Base-by-base conservation (phyloP, 1,140 invertebrate species). In the Lasioglossum albipes region DNA sequence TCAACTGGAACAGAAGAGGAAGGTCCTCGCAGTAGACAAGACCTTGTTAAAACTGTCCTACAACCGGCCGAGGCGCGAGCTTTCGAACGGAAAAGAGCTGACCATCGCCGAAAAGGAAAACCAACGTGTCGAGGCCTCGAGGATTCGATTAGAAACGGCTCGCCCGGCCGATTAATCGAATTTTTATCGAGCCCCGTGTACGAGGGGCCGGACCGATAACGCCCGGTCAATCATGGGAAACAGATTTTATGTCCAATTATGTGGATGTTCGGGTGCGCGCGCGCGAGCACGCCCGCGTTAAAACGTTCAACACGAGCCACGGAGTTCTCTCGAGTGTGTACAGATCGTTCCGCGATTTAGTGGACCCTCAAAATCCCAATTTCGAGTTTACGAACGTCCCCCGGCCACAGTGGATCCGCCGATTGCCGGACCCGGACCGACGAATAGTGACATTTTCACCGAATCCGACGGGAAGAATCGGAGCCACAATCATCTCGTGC, bases 171-270 rank as follows among this genome's bases (percentile, higher is more conserved):
- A 85, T 85, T 85, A 81, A 75, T 67, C 66, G 71, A 57, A 12
- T n/a, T 81, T 76, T 85, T 82, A 85, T 85, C 45, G 79, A 42
- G 45, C 13, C 20, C n/a, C 61, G 54, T 27, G n/a, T 54, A 36
- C 31, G 52, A 49, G 45, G 54, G 9, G 2, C n/a, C 49, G 49
- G 69, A 78, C 20, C 52, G 20, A 84, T 81, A 84, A 82, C 59
- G 49, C n/a, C 72, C 65, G 42, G 65, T 81, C 87, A 80, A 84
- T 89, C 81, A 80, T 84, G 85, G 74, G 87, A 86, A 87, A 79
- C 75, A 83, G 79, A 88, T 76, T 88, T 89, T 88, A 89, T 72
- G 81, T 85, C 75, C 86, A 87, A 86, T 87, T 78, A 87, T 61
- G 45, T 62, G 57, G 54, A 73, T 73, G 64, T 61, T 74, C 18